These are phyloP conservation scores for Uria aalge DNA, from an alignment of 2,113 vertebrate genomes.

Conservation along the genomic window DNA sequence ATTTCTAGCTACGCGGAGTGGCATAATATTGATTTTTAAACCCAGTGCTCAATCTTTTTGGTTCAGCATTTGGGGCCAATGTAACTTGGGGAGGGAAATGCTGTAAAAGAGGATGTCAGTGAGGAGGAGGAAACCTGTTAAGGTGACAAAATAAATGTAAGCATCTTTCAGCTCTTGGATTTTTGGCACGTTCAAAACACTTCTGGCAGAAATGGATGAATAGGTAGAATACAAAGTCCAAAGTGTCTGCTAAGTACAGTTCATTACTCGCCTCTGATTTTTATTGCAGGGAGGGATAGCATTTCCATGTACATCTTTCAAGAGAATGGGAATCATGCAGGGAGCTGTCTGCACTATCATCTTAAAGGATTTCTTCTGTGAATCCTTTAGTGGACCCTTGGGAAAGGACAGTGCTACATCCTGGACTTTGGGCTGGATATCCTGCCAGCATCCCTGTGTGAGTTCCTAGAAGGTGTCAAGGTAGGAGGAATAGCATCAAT, in stretches of 20 bases:
- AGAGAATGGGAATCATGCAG: background rate
- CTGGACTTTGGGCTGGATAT: rapidly evolving
- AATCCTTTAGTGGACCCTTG: rapidly evolving
- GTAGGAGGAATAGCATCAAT: background rate
- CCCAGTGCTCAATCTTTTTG: background rate
- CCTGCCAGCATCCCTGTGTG: background rate
- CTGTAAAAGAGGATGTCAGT: background rate
- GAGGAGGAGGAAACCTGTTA: background rate
- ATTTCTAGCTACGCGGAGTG: background rate
- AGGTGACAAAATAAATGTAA: background rate
- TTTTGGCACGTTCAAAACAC: background rate
- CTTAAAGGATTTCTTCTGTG: background rate
- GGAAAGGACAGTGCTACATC: background rate
- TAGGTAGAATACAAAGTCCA: background rate
- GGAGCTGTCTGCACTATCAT: no score
- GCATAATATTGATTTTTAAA: background rate
- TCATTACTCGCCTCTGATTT: background rate
- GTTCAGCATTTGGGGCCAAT: background rate
- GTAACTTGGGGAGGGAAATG: background rate
- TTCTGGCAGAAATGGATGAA: background rate
- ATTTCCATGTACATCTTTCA: background rate
- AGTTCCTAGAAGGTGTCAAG: background rate
- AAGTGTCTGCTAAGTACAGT: background rate
- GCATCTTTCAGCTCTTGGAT: background rate
- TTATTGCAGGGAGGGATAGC: background rate